Percentiles rank a stretch among this genome's conserved stretches.
Evolutionary conservation across 2,113 vertebrate genomes (phyloP).

Genomic region (Brachyistius frenatus): DNA sequence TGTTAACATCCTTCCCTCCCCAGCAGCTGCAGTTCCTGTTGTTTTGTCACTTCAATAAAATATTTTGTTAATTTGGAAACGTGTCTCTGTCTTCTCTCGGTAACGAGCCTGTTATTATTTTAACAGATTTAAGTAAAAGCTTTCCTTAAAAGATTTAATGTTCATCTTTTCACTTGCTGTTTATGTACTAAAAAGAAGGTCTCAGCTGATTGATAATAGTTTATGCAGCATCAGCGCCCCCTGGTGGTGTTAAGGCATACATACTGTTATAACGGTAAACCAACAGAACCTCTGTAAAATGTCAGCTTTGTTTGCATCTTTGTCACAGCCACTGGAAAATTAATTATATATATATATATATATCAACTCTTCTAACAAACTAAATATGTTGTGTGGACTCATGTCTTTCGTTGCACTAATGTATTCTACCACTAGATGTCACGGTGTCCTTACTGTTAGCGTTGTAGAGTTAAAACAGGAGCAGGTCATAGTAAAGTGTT

Average conservation of each 20-base stretch:
- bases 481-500: too few species aligned
- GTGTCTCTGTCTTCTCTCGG: too few species aligned
- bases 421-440: slow-evolving; percentile 33
- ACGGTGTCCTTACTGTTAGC: not conserved
- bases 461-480: not conserved
- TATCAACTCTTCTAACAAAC: not conserved
- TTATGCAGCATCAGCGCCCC: not conserved
- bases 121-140: too few species aligned
- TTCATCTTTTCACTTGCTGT: too few species aligned
- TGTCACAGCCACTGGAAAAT: too few species aligned
- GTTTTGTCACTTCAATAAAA: not conserved
- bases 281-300: too few species aligned
- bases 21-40: too few species aligned
- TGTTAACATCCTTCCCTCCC: too few species aligned
- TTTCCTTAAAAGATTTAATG: not conserved
- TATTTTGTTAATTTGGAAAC: not conserved
- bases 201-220: not conserved
- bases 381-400: not conserved
- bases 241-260: not conserved
- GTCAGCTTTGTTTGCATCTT: too few species aligned
- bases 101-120: too few species aligned
- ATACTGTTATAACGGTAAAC: not conserved
- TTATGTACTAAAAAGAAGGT: not conserved
- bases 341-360: too few species aligned
- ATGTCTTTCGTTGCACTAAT: not conserved